Evolutionary conservation across 2,797 vertebrate species (phyloP).

Genomic region (Dryobates pubescens): DNA sequence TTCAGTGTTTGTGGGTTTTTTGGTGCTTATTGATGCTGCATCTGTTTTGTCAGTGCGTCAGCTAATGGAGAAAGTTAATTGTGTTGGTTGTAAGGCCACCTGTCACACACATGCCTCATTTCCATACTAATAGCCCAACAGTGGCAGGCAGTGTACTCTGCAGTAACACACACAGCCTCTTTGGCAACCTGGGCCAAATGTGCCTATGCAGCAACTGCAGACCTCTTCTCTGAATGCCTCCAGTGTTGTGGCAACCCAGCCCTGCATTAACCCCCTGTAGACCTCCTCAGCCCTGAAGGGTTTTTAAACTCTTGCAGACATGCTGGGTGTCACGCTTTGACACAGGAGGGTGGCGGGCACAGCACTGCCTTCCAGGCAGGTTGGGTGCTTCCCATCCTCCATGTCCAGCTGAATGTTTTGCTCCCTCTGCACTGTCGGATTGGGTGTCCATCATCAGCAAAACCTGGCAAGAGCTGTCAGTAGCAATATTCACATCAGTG

Average conservation of each 20-base stretch:
- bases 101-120: constrained; percentile 94
- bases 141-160: constrained; percentile 84
- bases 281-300: not conserved
- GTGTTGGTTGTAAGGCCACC: constrained; percentile 94
- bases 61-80: constrained; percentile 94
- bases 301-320: not conserved
- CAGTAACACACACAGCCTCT: constrained; percentile 80
- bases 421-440: not conserved
- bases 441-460: not conserved
- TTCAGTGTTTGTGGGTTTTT: constrained; percentile 77
- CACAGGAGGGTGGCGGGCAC: fast-evolving
- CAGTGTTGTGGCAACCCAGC: constrained; percentile 67
- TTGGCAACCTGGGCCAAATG: constrained; percentile 80
- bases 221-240: constrained; percentile 66
- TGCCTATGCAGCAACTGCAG: constrained; percentile 76
- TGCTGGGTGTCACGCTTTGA: not conserved
- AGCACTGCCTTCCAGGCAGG: not conserved
- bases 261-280: constrained; percentile 62
- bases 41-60: constrained; percentile 87
- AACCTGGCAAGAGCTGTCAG: not conserved
- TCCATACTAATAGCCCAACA: constrained; percentile 92
- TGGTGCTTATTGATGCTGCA: constrained; percentile 84
- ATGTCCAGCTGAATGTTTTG: fast-evolving
- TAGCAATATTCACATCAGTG: not conserved
- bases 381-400: fast-evolving